Base-by-base conservation (phyloP, 2,797 vertebrate genomes). In the Microctenopoma lineatum region DNA sequence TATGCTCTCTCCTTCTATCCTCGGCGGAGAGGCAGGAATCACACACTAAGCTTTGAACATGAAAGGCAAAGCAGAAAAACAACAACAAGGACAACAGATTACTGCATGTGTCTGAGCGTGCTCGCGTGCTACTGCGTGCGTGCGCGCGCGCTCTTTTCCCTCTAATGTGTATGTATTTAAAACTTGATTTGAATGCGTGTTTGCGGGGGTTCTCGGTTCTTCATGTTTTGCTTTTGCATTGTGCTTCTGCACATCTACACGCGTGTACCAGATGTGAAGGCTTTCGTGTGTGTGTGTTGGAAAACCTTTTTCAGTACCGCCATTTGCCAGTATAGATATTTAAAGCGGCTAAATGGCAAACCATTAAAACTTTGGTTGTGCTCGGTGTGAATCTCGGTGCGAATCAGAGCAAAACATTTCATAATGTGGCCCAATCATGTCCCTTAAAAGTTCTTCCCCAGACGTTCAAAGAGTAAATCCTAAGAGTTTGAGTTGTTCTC, bases 11-110 rank as follows among this genome's bases (percentile, higher is more conserved):
- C 77, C 51, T 80, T 86, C 81, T 79, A 73, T 88, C 87, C 89
- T 83, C 84, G 7, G 84, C 50, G 74, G 83, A 87, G 80, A 81
- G 73, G 77, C 75, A 84, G 83, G 70, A 91, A 87, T 92, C 85
- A 82, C 74, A 87, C 79, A 60, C 76, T 76, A 80, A 86, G 91
- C 93, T 94, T 92, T 93, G 89, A 94, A 94, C 92, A 94, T 93
- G 87, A 94, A 94, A 93, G 85, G 76, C 79, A 79, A 79, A 59
- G 77, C 71, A 75, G 80, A 86, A 86, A 84, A 90, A 91, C 85
- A 92, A 91, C 86, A 91, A 91, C 86, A 80, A 86, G 84, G 77
- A 89, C 73, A 88, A 80, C 73, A 85, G 84, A 91, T 89, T 84
- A 77, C 75, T 75, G 72, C 75, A 63, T 80, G 80, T 76, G 77